Conservation (phyloP, 2,888 invertebrate genomes). For the Gymnoscelis rufifasciata region DNA sequence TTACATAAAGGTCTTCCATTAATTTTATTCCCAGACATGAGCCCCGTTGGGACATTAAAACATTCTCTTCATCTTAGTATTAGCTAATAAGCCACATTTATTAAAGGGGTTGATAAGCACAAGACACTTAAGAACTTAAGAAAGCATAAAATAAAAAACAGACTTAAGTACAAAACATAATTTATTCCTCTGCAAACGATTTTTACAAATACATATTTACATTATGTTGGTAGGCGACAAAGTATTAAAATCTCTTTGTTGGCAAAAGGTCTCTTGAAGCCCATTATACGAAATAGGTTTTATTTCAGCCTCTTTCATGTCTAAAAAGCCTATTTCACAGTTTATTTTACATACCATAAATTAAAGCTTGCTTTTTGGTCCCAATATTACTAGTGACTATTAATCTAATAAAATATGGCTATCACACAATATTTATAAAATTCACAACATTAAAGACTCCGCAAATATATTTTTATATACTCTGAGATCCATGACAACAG, state of each 20-base stretch:
- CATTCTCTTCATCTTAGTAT: too few species aligned
- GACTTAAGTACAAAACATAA: conserved; percentile 39
- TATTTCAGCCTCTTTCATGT: neutral
- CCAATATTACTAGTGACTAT: conserved; percentile 43
- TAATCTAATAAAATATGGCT: conserved; percentile 54
- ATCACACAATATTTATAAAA: conserved; percentile 57
- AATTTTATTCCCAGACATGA: too few species aligned
- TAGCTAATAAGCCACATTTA: too few species aligned
- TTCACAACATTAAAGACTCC: conserved; percentile 47
- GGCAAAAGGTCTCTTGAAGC: too few species aligned
- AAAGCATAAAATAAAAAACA: conserved; percentile 10
- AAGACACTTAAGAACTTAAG: neutral
- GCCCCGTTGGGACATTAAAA: too few species aligned
- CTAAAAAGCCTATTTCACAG: neutral
- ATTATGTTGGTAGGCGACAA: conserved; percentile 4
- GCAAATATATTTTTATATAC: conserved; percentile 54
- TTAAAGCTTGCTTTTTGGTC: conserved; percentile 65
- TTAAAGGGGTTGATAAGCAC: too few species aligned
- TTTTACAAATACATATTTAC: conserved; percentile 27
- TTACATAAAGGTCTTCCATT: too few species aligned
- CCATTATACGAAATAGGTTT: neutral
- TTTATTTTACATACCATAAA: neutral
- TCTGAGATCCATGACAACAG: conserved; percentile 66
- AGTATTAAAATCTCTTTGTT: neutral
- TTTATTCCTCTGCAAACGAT: conserved; percentile 40